Conservation (phyloP, 2,888 invertebrate species). For the Xestia xanthographa region DNA sequence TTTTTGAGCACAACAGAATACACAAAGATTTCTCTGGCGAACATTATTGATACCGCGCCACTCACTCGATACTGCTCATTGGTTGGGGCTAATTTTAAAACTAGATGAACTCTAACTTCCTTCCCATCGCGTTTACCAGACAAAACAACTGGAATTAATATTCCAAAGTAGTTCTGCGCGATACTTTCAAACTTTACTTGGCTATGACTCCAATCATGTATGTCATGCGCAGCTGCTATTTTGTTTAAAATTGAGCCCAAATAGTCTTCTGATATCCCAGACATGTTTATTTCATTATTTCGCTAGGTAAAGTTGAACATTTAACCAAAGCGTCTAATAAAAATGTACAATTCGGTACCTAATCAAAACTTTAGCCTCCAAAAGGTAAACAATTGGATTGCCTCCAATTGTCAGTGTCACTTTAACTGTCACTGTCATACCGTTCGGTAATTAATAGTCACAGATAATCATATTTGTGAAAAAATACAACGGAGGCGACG, state of each 20-base stretch:
- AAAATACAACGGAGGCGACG: background rate
- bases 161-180: conserved; percentile 86
- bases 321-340: conserved; percentile 22
- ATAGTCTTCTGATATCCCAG: conserved; percentile 66
- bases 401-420: conserved; percentile 16
- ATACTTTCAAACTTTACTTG: conserved; percentile 76
- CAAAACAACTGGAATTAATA: conserved; percentile 80
- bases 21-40: conserved; percentile 82
- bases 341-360: background rate
- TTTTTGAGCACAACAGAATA: conserved; percentile 77
- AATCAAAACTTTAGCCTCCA: background rate
- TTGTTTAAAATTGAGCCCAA: conserved; percentile 65
- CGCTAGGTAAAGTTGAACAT: background rate
- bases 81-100: conserved; percentile 84
- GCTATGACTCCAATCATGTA: conserved; percentile 71
- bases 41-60: conserved; percentile 83
- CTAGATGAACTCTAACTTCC: conserved; percentile 69
- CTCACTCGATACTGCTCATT: conserved; percentile 84
- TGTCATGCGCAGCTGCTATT: conserved; percentile 58
- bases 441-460: background rate
- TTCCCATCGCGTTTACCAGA: conserved; percentile 66
- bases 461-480: background rate
- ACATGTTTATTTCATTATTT: conserved; percentile 59
- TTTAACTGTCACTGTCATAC: conserved; percentile 19
- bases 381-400: conserved; percentile 10